A percentile compares a stretch with the other conserved stretches of the same genome.
Evolutionary conservation across 1,140 invertebrate genomes (phyloP).

Genomic region (Oryctes rhinoceros): DNA sequence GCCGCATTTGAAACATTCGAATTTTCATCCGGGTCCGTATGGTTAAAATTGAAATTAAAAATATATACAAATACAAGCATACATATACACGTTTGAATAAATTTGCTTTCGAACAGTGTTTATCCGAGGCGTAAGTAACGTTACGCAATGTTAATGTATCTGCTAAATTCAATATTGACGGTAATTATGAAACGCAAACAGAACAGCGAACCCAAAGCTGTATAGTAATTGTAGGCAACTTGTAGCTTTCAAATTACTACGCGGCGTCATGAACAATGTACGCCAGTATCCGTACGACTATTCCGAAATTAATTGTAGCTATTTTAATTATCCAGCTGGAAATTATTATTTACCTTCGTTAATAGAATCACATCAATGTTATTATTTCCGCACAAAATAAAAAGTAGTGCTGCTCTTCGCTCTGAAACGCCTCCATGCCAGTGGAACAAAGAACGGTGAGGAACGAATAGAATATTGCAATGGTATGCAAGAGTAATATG

Average conservation of each 20-base stretch:
- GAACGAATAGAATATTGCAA: too few relatives aligned
- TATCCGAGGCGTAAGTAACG: not conserved
- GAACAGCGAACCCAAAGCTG: not conserved
- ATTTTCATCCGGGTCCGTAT: not conserved
- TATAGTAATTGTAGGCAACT: not conserved
- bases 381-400: too few relatives aligned
- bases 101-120: not conserved
- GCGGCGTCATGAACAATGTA: too few relatives aligned
- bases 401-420: too few relatives aligned
- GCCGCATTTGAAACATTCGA: not conserved
- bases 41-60: constrained; percentile 1
- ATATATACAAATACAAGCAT: not conserved
- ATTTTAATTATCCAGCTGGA: too few relatives aligned
- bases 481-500: too few relatives aligned
- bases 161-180: constrained; percentile 10
- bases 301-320: too few relatives aligned
- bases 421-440: too few relatives aligned
- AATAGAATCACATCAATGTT: too few relatives aligned
- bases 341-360: too few relatives aligned
- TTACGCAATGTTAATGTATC: not conserved
- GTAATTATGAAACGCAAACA: not conserved
- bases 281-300: too few relatives aligned
- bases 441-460: too few relatives aligned
- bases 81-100: not conserved
- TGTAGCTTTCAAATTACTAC: not conserved